These are phyloP conservation scores for Priocnemis perturbator DNA, from an alignment of 2,888 invertebrate genomes.

Conservation along the genomic window DNA sequence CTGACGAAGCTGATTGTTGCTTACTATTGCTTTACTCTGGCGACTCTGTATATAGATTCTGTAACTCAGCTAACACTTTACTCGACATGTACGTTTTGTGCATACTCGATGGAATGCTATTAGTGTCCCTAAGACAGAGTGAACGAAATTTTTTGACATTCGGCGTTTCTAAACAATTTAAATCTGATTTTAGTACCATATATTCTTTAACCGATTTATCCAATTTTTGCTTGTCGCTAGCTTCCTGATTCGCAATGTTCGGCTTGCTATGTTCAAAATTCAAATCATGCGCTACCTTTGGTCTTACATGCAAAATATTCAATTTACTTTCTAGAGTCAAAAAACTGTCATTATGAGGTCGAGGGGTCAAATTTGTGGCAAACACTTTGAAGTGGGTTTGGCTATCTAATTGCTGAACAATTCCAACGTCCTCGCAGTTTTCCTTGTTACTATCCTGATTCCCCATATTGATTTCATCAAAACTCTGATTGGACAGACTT, in stretches of 20 bases:
- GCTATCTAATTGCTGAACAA: not conserved
- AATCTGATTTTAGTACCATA: conserved; percentile 53
- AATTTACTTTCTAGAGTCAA: conserved; percentile 32
- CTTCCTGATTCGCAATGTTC: too few relatives aligned
- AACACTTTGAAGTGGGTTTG: too few relatives aligned
- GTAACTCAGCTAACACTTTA: conserved; percentile 50
- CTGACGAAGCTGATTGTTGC: too few relatives aligned
- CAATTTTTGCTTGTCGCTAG: too few relatives aligned
- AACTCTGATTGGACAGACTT: not conserved
- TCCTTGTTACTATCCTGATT: not conserved
- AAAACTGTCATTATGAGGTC: conserved; percentile 31
- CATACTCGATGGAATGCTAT: not conserved
- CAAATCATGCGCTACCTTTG: too few relatives aligned
- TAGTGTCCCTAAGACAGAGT: conserved; percentile 21
- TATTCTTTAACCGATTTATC: conserved; percentile 50
- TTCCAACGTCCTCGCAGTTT: not conserved
- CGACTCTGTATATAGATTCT: conserved; percentile 50
- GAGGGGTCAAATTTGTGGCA: too few relatives aligned
- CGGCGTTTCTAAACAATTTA: conserved; percentile 55
- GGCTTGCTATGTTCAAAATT: too few relatives aligned
- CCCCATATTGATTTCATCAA: not conserved
- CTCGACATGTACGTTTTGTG: conserved; percentile 35
- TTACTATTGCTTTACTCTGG: conserved; percentile 3
- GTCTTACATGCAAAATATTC: conserved; percentile 22
- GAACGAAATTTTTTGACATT: conserved; percentile 45